These are phyloP conservation scores for Malachius bipustulatus DNA, from an alignment of 2,888 invertebrate genomes.

Conservation along the genomic window DNA sequence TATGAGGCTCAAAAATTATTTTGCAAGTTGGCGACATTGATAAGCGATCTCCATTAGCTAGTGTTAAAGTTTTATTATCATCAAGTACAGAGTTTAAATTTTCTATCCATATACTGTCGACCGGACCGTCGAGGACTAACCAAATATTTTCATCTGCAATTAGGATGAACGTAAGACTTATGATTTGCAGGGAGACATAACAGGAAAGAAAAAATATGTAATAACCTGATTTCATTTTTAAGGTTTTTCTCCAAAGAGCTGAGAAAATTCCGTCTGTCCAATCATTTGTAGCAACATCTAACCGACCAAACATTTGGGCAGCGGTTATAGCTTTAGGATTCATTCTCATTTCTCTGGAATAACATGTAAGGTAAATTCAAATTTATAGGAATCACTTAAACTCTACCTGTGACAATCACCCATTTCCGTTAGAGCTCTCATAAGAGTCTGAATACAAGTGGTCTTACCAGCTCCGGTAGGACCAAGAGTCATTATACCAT, in stretches of 20 bases:
- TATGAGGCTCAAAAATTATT: constrained; percentile 94
- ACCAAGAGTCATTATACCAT: constrained; percentile 93
- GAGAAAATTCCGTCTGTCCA: constrained; percentile 99
- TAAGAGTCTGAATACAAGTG: constrained; percentile 77
- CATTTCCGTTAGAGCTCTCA: constrained; percentile 79
- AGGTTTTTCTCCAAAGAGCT: constrained; percentile 88
- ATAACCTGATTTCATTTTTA: constrained; percentile 67
- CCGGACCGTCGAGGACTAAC: constrained; percentile 92
- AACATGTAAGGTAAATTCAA: no score
- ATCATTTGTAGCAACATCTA: constrained; percentile 95
- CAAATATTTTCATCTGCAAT: constrained; percentile 68
- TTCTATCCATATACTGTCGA: constrained; percentile 97
- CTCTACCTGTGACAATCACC: constrained; percentile 70
- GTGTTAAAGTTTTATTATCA: constrained; percentile 88
- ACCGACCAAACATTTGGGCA: constrained; percentile 92
- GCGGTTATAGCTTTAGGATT: constrained; percentile 97
- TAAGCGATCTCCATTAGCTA: constrained; percentile 90
- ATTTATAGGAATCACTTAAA: constrained; percentile 13
- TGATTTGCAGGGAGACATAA: not conserved
- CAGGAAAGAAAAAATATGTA: not conserved
- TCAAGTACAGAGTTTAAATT: constrained; percentile 94
- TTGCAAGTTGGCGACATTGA: constrained; percentile 91
- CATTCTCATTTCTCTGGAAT: constrained; percentile 81
- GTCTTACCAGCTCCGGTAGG: constrained; percentile 94
- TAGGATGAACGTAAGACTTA: not conserved